Conservation (phyloP, 2,888 invertebrate genomes). For the Sepioteuthis lessoniana region DNA sequence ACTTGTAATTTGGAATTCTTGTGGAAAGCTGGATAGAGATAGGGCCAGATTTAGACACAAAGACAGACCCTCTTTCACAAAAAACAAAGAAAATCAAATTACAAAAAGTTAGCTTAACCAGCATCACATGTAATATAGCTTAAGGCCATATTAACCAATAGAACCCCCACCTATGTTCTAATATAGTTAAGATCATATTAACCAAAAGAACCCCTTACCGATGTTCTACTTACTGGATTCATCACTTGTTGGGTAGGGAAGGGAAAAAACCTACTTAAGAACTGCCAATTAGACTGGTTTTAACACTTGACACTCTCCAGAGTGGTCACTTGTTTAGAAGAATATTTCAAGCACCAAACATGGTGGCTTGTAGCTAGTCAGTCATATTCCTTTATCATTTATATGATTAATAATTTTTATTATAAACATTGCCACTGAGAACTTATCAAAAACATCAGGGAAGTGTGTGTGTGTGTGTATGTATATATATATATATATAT, state of each 20-base stretch:
- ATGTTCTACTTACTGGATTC: no score
- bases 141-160: neutral
- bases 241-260: neutral
- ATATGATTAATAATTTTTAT: no score
- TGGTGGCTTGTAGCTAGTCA: neutral
- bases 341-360: neutral
- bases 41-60: neutral
- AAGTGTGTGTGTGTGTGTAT: no score
- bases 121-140: neutral
- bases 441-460: no score
- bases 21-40: neutral
- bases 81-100: neutral
- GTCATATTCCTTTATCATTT: neutral
- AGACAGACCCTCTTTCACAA: no score
- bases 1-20: no score
- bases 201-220: neutral
- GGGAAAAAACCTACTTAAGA: neutral
- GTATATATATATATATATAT: no score
- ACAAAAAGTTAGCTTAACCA: neutral
- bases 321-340: neutral
- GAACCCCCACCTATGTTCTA: neutral
- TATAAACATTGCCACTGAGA: no score
- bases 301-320: no score
- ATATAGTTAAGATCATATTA: neutral
- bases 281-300: neutral